Evolutionary conservation across 2,113 vertebrate species (phyloP), one percentile per base, ranked within the genome.

Genomic region (Calcarius ornatus): DNA sequence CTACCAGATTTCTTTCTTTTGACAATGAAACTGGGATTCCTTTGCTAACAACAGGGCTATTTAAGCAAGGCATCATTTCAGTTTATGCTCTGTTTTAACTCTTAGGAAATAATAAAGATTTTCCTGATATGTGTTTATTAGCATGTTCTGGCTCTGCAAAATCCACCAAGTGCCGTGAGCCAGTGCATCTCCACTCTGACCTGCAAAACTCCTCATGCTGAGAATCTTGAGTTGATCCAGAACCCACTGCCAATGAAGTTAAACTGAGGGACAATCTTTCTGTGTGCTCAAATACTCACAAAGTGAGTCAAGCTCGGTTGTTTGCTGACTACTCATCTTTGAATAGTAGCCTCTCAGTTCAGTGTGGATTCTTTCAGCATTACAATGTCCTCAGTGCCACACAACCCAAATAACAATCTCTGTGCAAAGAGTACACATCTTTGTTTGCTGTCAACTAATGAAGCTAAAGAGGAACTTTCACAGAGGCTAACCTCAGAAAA

Each of bases 251-350:
- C 69, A 78, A 31, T 10, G 12, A 64, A 86, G 61, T 68, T 56
- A 86, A 92, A 72, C 57, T 88, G 77, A 96, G 73, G 60, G 61
- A 69, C n/a, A 87, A 86, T 71, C 84, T 92, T 90, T 83, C 84
- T 94, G 78, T 92, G 79, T 64, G 60, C 69, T 96, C 90, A 93
- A 94, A 96, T 79, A 91, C 38, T 88, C 69, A 81, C 27, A 0
- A 68, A 93, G 51, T 84, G 57, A 93, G 48, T 91, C 86, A 96
- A 86, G 72, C 61, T 53, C 48, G n/a, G 73, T n/a, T 88, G 69
- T 95, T 92, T 95, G 96, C 94, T 94, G 94, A 91, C 80, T 88
- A 59, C 80, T 90, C 61, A 72, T 84, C 81, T 92, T 61, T 93
- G 85, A 93, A 94, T 50, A 92, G 76, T 11, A 88, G 72, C 33